Evolutionary conservation across 2,113 vertebrate species (phyloP).

Genomic region (Microtus pennsylvanicus): DNA sequence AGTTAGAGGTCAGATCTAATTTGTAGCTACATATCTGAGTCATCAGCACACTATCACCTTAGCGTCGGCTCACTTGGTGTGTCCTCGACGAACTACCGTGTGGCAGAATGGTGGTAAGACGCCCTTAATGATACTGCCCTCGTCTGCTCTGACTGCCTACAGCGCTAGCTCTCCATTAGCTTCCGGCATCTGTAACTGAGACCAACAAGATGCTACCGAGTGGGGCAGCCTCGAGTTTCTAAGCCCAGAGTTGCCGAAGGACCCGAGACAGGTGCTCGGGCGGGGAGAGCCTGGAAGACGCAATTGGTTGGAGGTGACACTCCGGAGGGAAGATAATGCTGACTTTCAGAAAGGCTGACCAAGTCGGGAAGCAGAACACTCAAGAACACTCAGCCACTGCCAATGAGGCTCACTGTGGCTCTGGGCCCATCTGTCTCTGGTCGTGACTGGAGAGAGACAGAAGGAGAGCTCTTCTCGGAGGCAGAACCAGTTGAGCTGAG

Average conservation of each 20-base stretch:
- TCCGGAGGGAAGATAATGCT: too few relatives aligned
- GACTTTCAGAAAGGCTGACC: background rate
- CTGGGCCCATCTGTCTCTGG: background rate
- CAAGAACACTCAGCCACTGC: background rate
- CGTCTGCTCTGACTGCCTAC: background rate
- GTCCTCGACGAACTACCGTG: background rate
- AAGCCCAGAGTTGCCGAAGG: background rate
- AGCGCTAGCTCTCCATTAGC: background rate
- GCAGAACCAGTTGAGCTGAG: background rate
- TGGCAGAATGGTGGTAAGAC: background rate
- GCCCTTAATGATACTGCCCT: background rate
- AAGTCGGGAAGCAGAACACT: background rate
- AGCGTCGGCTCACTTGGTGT: background rate
- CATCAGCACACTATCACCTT: background rate
- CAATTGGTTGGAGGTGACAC: background rate
- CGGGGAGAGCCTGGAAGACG: background rate
- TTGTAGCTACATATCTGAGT: slow-evolving; percentile 23
- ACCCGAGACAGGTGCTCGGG: background rate
- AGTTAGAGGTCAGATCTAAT: slow-evolving; percentile 13
- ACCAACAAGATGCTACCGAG: background rate
- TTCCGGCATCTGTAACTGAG: background rate
- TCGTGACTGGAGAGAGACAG: background rate
- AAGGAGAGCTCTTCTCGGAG: background rate
- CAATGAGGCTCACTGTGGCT: background rate
- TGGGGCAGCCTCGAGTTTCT: background rate